Conservation (phyloP, 2,888 invertebrate genomes). For the Pilophorus perplexus region DNA sequence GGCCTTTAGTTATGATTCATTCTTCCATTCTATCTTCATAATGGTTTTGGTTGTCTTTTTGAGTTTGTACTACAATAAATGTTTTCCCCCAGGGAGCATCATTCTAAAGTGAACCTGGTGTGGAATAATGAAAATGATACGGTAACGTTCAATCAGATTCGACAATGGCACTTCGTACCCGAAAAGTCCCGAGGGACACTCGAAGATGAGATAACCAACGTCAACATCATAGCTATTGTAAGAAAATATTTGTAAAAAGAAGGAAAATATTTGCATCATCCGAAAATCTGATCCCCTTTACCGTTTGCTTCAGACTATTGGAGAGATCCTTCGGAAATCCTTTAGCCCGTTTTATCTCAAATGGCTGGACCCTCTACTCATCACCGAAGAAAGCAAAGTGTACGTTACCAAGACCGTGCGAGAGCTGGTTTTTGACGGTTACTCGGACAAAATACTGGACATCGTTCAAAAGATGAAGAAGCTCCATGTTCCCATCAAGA, state of each 20-base stretch:
- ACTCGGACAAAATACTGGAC: constrained; percentile 69
- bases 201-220: constrained; percentile 65
- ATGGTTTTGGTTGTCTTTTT: neutral
- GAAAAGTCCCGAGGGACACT: constrained; percentile 66
- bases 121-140: constrained; percentile 70
- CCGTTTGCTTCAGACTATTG: constrained; percentile 43
- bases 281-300: neutral
- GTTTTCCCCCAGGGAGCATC: constrained; percentile 60
- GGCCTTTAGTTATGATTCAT: too few relatives aligned
- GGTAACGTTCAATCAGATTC: constrained; percentile 66
- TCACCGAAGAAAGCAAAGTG: constrained; percentile 41
- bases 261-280: neutral
- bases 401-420: constrained; percentile 62
- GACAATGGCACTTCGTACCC: constrained; percentile 68
- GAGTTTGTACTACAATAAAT: neutral
- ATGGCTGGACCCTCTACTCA: constrained; percentile 19
- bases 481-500: constrained; percentile 47
- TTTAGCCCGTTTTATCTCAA: neutral
- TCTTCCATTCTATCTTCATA: neutral
- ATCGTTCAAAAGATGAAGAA: constrained; percentile 48
- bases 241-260: neutral
- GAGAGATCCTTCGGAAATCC: constrained; percentile 21
- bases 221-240: constrained; percentile 78
- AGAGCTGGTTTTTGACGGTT: constrained; percentile 77
- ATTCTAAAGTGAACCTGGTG: constrained; percentile 68